Conservation (phyloP, 2,888 invertebrate genomes). For the Bembecia ichneumoniformis region DNA sequence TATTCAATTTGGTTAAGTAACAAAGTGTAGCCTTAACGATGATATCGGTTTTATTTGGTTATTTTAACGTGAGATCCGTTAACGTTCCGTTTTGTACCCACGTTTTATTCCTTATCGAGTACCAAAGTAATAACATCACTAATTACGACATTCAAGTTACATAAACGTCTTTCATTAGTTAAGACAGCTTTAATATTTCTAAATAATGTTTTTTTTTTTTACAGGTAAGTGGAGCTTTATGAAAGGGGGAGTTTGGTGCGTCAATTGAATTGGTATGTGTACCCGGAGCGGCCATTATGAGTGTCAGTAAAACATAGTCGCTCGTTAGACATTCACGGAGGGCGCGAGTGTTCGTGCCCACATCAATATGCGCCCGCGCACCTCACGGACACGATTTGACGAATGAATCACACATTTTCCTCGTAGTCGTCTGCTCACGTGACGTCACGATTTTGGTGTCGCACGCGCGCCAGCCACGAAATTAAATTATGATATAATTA, state of each 20-base stretch:
- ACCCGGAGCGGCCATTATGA: constrained; percentile 24
- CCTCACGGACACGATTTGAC: constrained; percentile 53
- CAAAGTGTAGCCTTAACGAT: constrained; percentile 9
- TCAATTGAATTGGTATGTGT: constrained; percentile 10
- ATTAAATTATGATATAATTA: constrained; percentile 45
- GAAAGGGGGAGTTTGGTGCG: constrained; percentile 17
- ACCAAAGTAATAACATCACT: no score
- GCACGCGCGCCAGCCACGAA: constrained; percentile 53
- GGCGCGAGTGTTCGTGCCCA: constrained; percentile 32
- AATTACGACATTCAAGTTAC: no score
- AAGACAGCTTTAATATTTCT: background rate
- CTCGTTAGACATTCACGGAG: constrained; percentile 47
- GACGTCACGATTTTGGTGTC: constrained; percentile 63
- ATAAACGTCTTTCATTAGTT: no score
- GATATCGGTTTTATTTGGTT: constrained; percentile 14
- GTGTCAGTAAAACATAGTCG: constrained; percentile 39
- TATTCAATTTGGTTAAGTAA: constrained; percentile 8
- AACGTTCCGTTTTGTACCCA: no score
- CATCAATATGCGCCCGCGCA: constrained; percentile 66
- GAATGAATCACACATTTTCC: constrained; percentile 59
- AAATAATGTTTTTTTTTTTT: background rate
- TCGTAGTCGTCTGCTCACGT: constrained; percentile 37
- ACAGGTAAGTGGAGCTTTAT: constrained; percentile 16
- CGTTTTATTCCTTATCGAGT: no score
- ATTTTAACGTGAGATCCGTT: constrained; percentile 10